Base-by-base conservation (phyloP, 2,113 vertebrate genomes). In the Promerops cafer region DNA sequence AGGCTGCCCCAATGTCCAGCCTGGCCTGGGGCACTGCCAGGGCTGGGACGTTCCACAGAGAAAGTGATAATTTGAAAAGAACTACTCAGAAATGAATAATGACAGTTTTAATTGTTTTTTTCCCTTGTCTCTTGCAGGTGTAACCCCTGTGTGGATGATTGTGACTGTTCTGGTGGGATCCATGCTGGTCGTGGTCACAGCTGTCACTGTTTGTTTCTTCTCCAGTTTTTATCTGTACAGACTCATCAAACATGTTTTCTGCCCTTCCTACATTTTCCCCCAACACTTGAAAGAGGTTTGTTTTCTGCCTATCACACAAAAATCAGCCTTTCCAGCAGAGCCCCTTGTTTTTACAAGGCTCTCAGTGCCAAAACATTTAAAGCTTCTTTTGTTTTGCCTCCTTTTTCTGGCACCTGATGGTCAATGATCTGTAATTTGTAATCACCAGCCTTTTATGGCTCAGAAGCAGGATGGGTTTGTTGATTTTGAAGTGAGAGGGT, bases 231-330 rank as follows among this genome's bases (percentile, higher is more conserved):
- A 40, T 30, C 9, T 97, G 1, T 98, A 97, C 78, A 95, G 79
- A 84, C 75, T 95, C 69, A 91, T 37, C 52, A 98, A 65, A 87
- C 52, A 89, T 3, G 7, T 90, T 33, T 97, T 98, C 84, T 94
- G 22, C 76, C 97, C 96, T 16, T 76, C 97, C 1, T 97, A 96
- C 53, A 5, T 92, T 27, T 97, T 98, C 45, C 98, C 98, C 3
- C 91, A 98, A 24, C 98, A 98, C 95, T 87, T 98, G 90, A 98
- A 97, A 89, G 98, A 98, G 98, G 98, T 98, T 94, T 77, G 98
- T 91, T 60, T 63, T 54, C 89, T 86, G 15, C 44, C 35, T 50
- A 27, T 11, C 42, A 13, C 19, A 5, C 16, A 16, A 35, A 87
- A 75, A 75, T 83, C 26, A 18, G 12, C 31, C 3, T 74, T 84